Base-by-base conservation (phyloP, 2,888 invertebrate species). In the Thymelicus acteon region DNA sequence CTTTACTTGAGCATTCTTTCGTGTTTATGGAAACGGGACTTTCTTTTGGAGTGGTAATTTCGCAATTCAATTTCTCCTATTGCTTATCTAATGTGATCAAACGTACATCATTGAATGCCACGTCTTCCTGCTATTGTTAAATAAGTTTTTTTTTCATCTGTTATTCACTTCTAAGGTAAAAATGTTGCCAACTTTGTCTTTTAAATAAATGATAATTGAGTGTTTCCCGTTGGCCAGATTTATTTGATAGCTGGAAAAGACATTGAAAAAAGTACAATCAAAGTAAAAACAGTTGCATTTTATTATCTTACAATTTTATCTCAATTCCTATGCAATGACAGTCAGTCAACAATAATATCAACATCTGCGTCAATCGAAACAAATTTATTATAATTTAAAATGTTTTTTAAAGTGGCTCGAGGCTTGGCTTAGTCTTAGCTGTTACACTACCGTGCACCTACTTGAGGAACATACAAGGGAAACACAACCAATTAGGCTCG, bases 401-500 rank as follows among this genome's bases (percentile, higher is more conserved):
- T 31, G 31, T 31, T 31, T 31, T 24, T 31, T 31, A 31, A 31
- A 31, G 4, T 3, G 31, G 3, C 48, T 13, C 52, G n/a, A 4
- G 8, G 7, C 52, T 19, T 19, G 2, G 15, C n/a, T 15, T 49
- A 6, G 39, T 8, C 58, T 58, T 58, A 39, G 39, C 58, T 13
- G 13, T n/a, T 8, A 8, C 58, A n/a, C 58, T 7, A 39, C 39
- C 37, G n/a, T n/a, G 37, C 54, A 73, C 76, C 74, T 68, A 67
- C 75, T 76, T 75, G 77, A 76, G 76, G 79, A 79, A 77, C 77
- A 76, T 79, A 77, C 76, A 78, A 79, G 78, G 77, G 74, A 77
- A 73, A 69, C 75, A 77, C 75, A 76, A 77, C 78, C 82, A 84
- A 85, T 87, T 86, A 83, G 78, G 76, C 74, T 68, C 74, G 75